Evolutionary conservation across 2,797 vertebrate species (phyloP).

Genomic region (Austrolebias charrua): DNA sequence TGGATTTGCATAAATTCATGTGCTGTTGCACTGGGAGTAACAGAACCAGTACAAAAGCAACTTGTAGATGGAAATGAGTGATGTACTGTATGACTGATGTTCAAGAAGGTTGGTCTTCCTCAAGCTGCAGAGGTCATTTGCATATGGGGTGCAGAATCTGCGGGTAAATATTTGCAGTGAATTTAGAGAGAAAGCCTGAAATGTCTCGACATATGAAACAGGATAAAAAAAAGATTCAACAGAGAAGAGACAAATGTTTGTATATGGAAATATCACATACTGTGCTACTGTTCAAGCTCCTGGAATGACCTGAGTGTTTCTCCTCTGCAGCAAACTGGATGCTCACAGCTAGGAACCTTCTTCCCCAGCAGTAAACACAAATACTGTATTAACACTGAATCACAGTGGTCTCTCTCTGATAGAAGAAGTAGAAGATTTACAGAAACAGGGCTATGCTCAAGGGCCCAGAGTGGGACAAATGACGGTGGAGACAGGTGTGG

Average conservation of each 20-base stretch:
- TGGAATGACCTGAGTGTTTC: constrained; percentile 21
- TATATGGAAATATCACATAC: constrained; percentile 15
- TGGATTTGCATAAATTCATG: constrained; percentile 72
- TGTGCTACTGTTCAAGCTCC: constrained; percentile 9
- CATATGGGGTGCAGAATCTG: constrained; percentile 31
- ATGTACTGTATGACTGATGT: constrained; percentile 58
- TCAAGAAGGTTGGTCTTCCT: constrained; percentile 46
- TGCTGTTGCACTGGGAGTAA: constrained; percentile 53
- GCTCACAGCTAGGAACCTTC: constrained; percentile 9
- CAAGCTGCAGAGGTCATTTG: constrained; percentile 55
- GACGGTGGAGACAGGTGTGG: no score
- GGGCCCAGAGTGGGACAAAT: no score
- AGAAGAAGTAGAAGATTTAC: constrained; percentile 18
- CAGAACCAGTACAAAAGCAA: constrained; percentile 50
- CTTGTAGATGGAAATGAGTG: constrained; percentile 60
- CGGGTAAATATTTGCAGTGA: constrained; percentile 36
- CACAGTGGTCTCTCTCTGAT: constrained; percentile 35
- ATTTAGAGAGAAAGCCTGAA: constrained; percentile 52
- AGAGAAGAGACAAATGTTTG: constrained; percentile 22
- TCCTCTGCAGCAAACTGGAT: constrained; percentile 27
- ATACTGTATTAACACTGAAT: constrained; percentile 42
- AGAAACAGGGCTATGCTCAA: background rate
- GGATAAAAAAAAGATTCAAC: constrained; percentile 18
- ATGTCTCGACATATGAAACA: constrained; percentile 13
- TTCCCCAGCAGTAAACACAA: constrained; percentile 44